A percentile compares a stretch with the other conserved stretches of the same genome.
phyloP scores from a whole-genome alignment of 2,888 invertebrate genomes.

The Parelbella ahira region DNA sequence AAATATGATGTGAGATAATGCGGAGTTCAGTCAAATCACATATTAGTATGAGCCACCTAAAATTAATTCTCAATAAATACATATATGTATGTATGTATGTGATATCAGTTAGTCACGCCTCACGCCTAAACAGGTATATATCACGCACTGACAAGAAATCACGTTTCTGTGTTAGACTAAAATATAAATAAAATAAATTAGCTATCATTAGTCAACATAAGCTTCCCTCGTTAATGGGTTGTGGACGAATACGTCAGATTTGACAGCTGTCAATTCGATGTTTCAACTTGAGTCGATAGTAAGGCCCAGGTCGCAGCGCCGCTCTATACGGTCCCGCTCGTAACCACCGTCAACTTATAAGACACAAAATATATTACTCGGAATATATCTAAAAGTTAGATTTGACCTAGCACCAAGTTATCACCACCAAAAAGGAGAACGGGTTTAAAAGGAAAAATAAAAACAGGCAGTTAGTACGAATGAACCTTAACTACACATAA shows the following conservation, averaged over 20 bases:
- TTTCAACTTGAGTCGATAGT: conserved; percentile 44
- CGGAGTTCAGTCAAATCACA: conserved; percentile 77
- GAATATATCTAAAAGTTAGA: conserved; percentile 42
- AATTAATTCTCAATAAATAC: conserved; percentile 5
- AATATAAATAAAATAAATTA: conserved; percentile 45
- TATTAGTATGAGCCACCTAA: conserved; percentile 34
- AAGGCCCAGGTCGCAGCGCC: conserved; percentile 4
- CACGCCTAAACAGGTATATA: too few species aligned
- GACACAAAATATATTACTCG: conserved; percentile 37
- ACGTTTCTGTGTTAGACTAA: conserved; percentile 50
- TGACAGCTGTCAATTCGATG: conserved; percentile 63
- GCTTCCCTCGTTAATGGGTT: conserved; percentile 41
- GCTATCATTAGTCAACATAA: conserved; percentile 28
- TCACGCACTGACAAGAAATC: conserved; percentile 69
- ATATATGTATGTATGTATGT: too few species aligned
- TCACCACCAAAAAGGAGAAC: conserved; percentile 56
- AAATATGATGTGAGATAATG: conserved; percentile 41
- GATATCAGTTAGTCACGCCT: conserved; percentile 9
- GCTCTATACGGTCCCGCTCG: conserved; percentile 6
- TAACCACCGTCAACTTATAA: conserved; percentile 45
- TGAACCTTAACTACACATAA: conserved; percentile 45
- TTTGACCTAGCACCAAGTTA: conserved; percentile 65
- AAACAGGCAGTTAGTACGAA: conserved; percentile 66
- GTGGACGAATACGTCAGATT: conserved; percentile 55
- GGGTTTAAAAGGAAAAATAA: conserved; percentile 41